These are phyloP conservation scores for Pinctada fucata DNA, from an alignment of 2,888 invertebrate genomes.

Conservation along the genomic window DNA sequence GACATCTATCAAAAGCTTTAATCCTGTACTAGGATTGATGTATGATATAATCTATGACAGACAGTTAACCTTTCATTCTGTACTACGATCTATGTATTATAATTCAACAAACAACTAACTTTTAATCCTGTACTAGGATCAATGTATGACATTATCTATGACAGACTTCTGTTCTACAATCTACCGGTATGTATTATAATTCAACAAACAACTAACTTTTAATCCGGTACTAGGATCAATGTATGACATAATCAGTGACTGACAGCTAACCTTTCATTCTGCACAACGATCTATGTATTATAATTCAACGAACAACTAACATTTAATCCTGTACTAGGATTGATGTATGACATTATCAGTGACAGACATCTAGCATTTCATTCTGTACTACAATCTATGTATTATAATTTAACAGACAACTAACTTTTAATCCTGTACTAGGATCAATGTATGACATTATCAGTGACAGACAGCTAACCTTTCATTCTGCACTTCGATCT, in stretches of 20 bases:
- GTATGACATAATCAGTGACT: conserved; percentile 81
- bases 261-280: no score
- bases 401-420: background rate
- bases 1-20: conserved; percentile 50
- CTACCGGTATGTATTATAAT: no score
- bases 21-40: conserved; percentile 81
- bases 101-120: conserved; percentile 44
- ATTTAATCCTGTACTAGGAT: conserved; percentile 77
- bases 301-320: conserved; percentile 41
- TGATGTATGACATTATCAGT: conserved; percentile 84
- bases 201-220: conserved; percentile 48
- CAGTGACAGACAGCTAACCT: conserved; percentile 46
- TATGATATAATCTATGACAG: conserved; percentile 81
- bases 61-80: conserved; percentile 56
- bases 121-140: conserved; percentile 79
- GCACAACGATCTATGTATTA: no score
- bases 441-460: conserved; percentile 86
- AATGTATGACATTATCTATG: conserved; percentile 83
- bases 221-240: conserved; percentile 80
- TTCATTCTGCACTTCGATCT: conserved; percentile 79
- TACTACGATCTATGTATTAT: conserved; percentile 3
- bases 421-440: conserved; percentile 58
- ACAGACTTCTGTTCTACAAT: no score
- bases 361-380: no score
- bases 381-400: no score